Evolutionary conservation across 2,888 invertebrate genomes (phyloP), one percentile per base, ranked within the genome.

Genomic region (Sarcophaga subvicina): DNA sequence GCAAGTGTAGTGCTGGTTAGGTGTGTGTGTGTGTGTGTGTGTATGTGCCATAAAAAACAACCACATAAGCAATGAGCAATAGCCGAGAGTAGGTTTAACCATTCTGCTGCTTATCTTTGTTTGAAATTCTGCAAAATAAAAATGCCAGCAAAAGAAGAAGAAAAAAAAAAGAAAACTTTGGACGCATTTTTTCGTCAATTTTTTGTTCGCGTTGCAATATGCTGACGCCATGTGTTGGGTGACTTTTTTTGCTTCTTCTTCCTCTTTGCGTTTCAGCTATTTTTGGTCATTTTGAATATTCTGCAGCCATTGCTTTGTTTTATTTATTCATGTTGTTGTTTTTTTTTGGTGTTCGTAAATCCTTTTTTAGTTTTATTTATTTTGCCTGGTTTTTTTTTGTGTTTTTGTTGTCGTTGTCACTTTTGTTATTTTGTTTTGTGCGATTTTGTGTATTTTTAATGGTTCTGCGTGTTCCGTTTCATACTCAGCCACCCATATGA

Each of bases 391-490:
- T 82, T 45, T 75, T 54, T 27, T 85, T 67, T 78, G n/a, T 20
- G 1, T n/a, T 20, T 22, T 20, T 69, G 75, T 75, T 76, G 54
- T 60, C 47, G 62, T 22, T 37, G 64, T 37, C 54, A 37, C 4
- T 71, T 54, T 37, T 37, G 37, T 37, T 64, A 80, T 79, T 82
- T 71, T 86, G 64, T 62, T 25, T 69, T 60, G 47, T 62, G 72
- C 20, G 47, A 82, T 73, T 75, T 75, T 80, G 88, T 88, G 77
- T 81, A 88, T 85, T 81, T 88, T 88, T 85, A 85, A 88, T 85
- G 85, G 83, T 72, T 85, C 85, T 88, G 88, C 88, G 88, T 88
- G 88, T 87, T 81, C 79, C 45, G 75, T 85, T 85, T 84, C 67
- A 81, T 76, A 84, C 83, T 78, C 83, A 84, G 20, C 81, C 87